Conservation (phyloP, 2,888 invertebrate species). For the Andrena praecox region DNA sequence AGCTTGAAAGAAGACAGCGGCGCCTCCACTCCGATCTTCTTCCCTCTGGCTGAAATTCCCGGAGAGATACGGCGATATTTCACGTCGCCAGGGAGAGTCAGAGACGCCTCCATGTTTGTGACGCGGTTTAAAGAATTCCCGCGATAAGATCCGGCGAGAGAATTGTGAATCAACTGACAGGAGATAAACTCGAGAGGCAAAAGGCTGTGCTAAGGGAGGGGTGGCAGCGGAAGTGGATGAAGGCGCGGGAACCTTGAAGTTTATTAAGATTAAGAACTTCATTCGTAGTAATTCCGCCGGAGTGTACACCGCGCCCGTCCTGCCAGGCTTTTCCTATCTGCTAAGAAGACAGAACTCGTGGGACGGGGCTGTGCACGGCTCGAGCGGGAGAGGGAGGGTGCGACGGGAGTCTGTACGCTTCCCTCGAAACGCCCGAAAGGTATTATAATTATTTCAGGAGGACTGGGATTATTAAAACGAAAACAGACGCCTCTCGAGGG, state of each 20-base stretch:
- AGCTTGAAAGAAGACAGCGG: background rate
- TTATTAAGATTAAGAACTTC: conserved; percentile 84
- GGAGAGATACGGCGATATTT: conserved; percentile 53
- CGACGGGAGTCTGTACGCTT: conserved; percentile 37
- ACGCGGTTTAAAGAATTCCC: conserved; percentile 49
- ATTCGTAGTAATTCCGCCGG: conserved; percentile 80
- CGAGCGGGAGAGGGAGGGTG: background rate
- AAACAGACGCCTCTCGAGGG: conserved; percentile 47
- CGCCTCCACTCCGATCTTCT: background rate
- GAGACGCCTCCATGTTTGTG: conserved; percentile 46
- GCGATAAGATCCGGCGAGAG: conserved; percentile 56
- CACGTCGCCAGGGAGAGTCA: conserved; percentile 2
- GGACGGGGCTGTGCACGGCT: background rate
- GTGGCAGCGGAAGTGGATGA: conserved; percentile 49
- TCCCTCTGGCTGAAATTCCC: conserved; percentile 34
- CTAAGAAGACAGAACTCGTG: conserved; percentile 40
- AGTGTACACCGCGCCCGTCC: conserved; percentile 43
- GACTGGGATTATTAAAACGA: conserved; percentile 67
- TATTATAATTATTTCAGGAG: conserved; percentile 69
- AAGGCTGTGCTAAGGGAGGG: conserved; percentile 11
- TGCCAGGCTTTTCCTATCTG: conserved; percentile 58
- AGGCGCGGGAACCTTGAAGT: conserved; percentile 77
- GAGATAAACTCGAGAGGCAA: conserved; percentile 59
- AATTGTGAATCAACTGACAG: conserved; percentile 70
- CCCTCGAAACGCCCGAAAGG: conserved; percentile 50